A percentile compares a stretch with the other conserved stretches of the same genome.
Conservation (phyloP, 2,797 vertebrate species). For the Xenentodon cancila region DNA sequence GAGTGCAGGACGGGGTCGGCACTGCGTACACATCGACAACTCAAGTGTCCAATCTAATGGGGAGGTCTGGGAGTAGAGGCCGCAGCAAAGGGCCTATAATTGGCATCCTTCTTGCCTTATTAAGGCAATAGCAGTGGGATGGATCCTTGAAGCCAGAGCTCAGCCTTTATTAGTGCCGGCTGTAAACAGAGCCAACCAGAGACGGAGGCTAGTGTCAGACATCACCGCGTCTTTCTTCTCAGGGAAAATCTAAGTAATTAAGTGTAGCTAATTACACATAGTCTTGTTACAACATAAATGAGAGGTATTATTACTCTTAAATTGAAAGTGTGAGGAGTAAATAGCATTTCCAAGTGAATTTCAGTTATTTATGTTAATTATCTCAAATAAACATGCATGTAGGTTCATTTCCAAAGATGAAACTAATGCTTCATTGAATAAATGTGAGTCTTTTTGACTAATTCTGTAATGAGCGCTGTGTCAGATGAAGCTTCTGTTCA, state of each 20-base stretch:
- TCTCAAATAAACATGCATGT: too few species aligned
- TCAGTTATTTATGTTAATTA: too few species aligned
- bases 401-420: too few species aligned
- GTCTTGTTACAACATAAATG: neutral
- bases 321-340: neutral
- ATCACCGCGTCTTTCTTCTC: slow-evolving; percentile 26
- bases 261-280: slow-evolving; percentile 16
- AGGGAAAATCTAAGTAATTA: slow-evolving; percentile 43
- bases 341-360: too few species aligned
- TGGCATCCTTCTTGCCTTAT: slow-evolving; percentile 86
- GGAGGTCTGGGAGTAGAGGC: slow-evolving; percentile 76
- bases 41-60: slow-evolving; percentile 80
- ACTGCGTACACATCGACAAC: slow-evolving; percentile 61
- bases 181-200: slow-evolving; percentile 63
- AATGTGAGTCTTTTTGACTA: neutral
- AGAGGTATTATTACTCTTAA: too few species aligned
- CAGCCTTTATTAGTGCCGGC: slow-evolving; percentile 65
- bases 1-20: slow-evolving; percentile 33
- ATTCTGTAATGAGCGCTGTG: slow-evolving; percentile 11
- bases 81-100: slow-evolving; percentile 79
- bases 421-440: neutral
- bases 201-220: slow-evolving; percentile 35
- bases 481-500: slow-evolving; percentile 15
- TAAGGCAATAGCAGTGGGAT: slow-evolving; percentile 73
- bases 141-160: slow-evolving; percentile 64